Percentiles rank a stretch among this genome's conserved stretches.
These are phyloP conservation scores for Micronisus gabar DNA, from an alignment of 2,113 vertebrate species.

Conservation along the genomic window DNA sequence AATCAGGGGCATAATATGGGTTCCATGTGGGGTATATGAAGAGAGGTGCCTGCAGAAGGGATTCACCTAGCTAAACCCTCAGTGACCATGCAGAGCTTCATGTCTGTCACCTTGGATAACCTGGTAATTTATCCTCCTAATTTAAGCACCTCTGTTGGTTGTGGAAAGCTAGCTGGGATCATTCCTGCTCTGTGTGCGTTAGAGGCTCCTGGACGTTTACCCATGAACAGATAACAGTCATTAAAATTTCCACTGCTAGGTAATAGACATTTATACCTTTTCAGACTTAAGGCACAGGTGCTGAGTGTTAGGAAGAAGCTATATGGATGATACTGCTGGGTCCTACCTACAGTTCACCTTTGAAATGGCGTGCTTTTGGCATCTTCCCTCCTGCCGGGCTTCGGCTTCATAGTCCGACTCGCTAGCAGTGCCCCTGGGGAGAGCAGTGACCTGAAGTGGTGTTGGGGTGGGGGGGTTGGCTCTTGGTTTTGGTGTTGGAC, in stretches of 20 bases:
- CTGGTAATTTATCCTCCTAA: not conserved
- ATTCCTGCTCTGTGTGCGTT: not conserved
- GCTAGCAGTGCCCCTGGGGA: not conserved
- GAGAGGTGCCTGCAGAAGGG: not conserved
- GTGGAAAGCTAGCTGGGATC: not conserved
- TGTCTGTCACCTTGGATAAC: not conserved
- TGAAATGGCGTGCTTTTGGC: not conserved
- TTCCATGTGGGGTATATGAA: accelerated
- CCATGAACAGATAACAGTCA: not conserved
- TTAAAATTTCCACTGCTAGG: not conserved
- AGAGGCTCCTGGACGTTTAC: not conserved
- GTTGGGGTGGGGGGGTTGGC: too few species aligned
- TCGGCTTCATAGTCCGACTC: accelerated
- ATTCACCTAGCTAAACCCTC: not conserved
- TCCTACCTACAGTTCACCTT: not conserved
- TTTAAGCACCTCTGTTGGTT: not conserved
- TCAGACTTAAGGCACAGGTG: not conserved
- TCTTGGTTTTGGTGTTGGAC: not conserved
- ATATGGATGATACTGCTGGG: accelerated
- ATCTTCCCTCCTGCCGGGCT: not conserved
- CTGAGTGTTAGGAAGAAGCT: not conserved
- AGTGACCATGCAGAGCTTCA: not conserved
- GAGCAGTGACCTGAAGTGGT: not conserved
- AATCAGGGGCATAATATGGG: not conserved
- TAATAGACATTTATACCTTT: not conserved